These are phyloP conservation scores for Henicopernis longicauda DNA, from an alignment of 2,113 vertebrate species.

Conservation along the genomic window DNA sequence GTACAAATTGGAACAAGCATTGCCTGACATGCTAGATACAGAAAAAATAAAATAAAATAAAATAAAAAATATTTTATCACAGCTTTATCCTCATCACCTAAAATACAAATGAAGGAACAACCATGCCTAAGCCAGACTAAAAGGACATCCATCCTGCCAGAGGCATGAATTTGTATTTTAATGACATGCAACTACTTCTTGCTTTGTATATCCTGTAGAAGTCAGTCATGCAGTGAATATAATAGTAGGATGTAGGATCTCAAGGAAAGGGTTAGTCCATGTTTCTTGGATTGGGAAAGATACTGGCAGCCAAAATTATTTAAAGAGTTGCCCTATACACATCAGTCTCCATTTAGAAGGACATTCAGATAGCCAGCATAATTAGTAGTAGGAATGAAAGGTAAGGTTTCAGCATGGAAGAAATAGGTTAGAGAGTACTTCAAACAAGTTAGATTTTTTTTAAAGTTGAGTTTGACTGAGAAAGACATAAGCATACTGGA, in stretches of 20 bases:
- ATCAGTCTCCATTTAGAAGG: background rate
- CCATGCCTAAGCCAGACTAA: background rate
- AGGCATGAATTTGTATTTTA: background rate
- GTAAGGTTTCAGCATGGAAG: background rate
- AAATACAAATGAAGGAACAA: background rate
- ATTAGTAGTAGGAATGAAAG: background rate
- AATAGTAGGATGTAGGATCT: background rate
- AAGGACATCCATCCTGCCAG: background rate
- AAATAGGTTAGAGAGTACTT: background rate
- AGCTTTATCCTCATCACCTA: background rate
- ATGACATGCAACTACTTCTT: background rate
- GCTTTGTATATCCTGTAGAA: background rate
- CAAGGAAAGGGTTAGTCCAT: background rate
- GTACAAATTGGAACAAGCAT: background rate
- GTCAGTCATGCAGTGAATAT: background rate
- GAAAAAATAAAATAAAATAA: fast-evolving
- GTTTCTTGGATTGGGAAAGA: background rate
- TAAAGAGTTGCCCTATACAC: background rate
- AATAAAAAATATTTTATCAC: background rate
- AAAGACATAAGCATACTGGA: background rate
- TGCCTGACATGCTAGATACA: background rate
- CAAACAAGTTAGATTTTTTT: background rate
- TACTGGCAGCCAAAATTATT: background rate
- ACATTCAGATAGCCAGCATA: background rate
- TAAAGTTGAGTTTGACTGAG: background rate